These are phyloP conservation scores for Lutjanus campechanus DNA, from an alignment of 2,797 vertebrate genomes.

Conservation along the genomic window DNA sequence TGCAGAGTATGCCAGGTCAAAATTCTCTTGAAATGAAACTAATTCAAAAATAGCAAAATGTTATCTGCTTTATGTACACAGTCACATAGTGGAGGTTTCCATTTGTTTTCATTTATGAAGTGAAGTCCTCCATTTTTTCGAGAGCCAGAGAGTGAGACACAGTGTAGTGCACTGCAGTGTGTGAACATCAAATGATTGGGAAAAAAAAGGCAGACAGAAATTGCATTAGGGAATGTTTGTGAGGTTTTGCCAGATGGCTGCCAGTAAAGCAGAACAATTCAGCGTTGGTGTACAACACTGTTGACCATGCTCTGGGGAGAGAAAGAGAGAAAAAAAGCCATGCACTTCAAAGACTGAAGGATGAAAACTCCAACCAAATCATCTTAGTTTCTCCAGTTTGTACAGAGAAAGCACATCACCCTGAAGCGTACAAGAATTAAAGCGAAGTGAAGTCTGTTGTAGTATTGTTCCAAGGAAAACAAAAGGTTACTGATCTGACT, in stretches of 20 bases:
- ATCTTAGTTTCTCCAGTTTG: constrained; percentile 44
- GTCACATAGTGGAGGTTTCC: constrained; percentile 29
- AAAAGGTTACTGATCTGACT: constrained; percentile 37
- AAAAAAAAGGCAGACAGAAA: constrained; percentile 62
- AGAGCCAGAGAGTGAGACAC: constrained; percentile 36
- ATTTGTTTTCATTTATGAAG: constrained; percentile 40
- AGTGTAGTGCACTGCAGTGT: constrained; percentile 31
- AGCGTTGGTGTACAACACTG: constrained; percentile 57
- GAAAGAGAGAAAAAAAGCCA: constrained; percentile 13
- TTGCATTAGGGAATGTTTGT: constrained; percentile 73
- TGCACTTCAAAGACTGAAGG: constrained; percentile 64
- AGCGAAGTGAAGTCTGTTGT: constrained; percentile 36
- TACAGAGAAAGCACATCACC: constrained; percentile 49
- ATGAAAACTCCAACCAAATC: constrained; percentile 62
- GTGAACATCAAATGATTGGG: constrained; percentile 69
- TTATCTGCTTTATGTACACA: constrained; percentile 5
- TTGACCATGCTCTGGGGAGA: constrained; percentile 57
- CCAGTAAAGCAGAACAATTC: constrained; percentile 73
- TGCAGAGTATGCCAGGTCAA: neutral
- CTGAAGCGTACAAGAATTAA: constrained; percentile 33
- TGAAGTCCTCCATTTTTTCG: constrained; percentile 3
- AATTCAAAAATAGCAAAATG: neutral
- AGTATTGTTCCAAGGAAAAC: constrained; percentile 38
- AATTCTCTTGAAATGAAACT: neutral
- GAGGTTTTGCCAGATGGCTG: constrained; percentile 79